These are phyloP conservation scores for Melanaphis sacchari DNA, from an alignment of 1,140 invertebrate species.

Conservation along the genomic window DNA sequence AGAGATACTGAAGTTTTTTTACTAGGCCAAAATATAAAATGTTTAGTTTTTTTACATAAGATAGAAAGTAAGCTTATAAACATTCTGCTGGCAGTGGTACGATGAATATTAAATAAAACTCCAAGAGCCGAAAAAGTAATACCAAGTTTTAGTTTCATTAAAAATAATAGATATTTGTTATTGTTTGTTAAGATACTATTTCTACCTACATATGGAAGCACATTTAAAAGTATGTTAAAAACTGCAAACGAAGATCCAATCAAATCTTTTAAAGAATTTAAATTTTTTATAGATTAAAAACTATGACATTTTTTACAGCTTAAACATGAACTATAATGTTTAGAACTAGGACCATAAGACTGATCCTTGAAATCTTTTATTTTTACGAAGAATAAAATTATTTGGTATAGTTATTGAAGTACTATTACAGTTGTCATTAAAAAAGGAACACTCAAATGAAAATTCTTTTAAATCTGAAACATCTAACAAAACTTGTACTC, in stretches of 20 bases:
- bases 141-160: not conserved
- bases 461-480: not conserved
- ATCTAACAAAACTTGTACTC: not conserved
- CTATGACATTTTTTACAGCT: not conserved
- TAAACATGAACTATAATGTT: not conserved
- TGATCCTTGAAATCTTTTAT: not conserved
- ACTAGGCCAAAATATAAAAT: not conserved
- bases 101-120: conserved; percentile 22
- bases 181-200: not conserved
- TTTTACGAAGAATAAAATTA: not conserved
- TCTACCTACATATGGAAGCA: not conserved
- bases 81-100: not conserved
- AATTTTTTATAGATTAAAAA: not conserved
- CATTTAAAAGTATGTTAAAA: not conserved
- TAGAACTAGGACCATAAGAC: not conserved
- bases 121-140: not conserved
- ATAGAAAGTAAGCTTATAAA: not conserved
- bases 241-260: not conserved
- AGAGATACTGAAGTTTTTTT: not conserved
- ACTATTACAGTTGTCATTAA: not conserved
- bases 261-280: not conserved
- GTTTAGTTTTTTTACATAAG: not conserved
- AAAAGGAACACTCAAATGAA: not conserved
- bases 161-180: not conserved
- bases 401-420: not conserved